These are phyloP conservation scores for Rutilus rutilus DNA, from an alignment of 2,113 vertebrate genomes.

Conservation along the genomic window DNA sequence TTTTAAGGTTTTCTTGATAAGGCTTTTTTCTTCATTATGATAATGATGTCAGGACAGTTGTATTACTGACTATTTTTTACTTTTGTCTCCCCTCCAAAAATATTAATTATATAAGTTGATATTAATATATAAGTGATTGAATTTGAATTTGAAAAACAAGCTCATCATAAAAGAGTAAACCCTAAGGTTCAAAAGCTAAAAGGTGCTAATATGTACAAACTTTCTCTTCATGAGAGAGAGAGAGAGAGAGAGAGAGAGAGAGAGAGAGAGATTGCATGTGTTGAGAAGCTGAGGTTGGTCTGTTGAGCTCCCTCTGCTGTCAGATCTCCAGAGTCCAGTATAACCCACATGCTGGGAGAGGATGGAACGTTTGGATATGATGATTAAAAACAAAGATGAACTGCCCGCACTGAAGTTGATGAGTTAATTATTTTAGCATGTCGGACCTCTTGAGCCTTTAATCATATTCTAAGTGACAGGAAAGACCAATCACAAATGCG, in stretches of 20 bases:
- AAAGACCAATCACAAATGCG: neutral
- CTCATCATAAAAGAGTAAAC: neutral
- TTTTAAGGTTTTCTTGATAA: neutral
- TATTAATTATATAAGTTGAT: neutral
- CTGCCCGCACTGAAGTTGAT: neutral
- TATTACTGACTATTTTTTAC: neutral
- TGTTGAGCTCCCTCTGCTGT: constrained; percentile 53
- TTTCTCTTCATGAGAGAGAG: neutral
- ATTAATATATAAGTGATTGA: too few species aligned
- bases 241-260: too few species aligned
- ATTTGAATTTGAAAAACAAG: neutral
- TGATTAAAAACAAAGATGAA: constrained; percentile 12
- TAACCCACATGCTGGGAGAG: constrained; percentile 1
- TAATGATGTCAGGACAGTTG: neutral
- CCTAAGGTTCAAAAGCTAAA: too few species aligned
- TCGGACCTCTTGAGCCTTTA: constrained; percentile 34
- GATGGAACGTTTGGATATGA: neutral
- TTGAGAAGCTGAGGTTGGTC: neutral
- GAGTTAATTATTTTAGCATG: constrained; percentile 22
- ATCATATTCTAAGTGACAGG: constrained; percentile 19
- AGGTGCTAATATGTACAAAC: neutral
- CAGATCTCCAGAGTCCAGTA: constrained; percentile 1
- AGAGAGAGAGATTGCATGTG: neutral
- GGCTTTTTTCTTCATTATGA: neutral
- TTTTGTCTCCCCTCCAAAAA: neutral